Percentiles rank a stretch among this genome's conserved stretches.
phyloP scores from a whole-genome alignment of 1,140 invertebrate species.

The Ips typographus region DNA sequence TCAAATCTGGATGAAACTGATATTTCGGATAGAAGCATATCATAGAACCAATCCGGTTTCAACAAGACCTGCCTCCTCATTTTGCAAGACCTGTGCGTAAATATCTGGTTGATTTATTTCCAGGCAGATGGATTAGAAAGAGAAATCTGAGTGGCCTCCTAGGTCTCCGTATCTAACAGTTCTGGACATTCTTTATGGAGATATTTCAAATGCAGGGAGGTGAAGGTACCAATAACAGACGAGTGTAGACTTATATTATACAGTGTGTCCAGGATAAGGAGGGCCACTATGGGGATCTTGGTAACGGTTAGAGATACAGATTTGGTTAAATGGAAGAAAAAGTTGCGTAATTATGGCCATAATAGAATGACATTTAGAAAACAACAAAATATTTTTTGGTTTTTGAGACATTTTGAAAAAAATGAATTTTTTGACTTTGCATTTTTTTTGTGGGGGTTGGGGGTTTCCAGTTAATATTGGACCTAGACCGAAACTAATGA shows the following conservation, averaged over 20 bases:
- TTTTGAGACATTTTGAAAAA: too few relatives aligned
- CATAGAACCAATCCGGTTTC: background rate
- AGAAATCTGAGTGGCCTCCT: background rate
- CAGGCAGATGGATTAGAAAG: background rate
- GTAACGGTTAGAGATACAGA: too few relatives aligned
- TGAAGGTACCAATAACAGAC: background rate
- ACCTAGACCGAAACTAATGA: too few relatives aligned
- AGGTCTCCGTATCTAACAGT: background rate
- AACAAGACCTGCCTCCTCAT: background rate
- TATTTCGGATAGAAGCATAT: background rate
- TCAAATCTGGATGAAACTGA: background rate
- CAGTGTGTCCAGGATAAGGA: too few relatives aligned
- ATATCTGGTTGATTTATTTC: background rate
- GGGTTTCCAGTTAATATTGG: too few relatives aligned
- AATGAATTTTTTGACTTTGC: too few relatives aligned
- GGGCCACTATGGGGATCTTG: too few relatives aligned
- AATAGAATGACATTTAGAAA: too few relatives aligned
- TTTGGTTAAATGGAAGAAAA: too few relatives aligned
- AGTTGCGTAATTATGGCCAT: too few relatives aligned
- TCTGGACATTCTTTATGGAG: background rate
- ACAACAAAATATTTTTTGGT: too few relatives aligned
- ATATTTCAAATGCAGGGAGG: background rate
- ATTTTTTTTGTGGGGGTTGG: too few relatives aligned
- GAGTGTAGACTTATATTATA: background rate
- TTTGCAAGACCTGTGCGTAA: background rate